phyloP scores from a whole-genome alignment of 2,113 vertebrate species.

The Probosciger aterrimus region DNA sequence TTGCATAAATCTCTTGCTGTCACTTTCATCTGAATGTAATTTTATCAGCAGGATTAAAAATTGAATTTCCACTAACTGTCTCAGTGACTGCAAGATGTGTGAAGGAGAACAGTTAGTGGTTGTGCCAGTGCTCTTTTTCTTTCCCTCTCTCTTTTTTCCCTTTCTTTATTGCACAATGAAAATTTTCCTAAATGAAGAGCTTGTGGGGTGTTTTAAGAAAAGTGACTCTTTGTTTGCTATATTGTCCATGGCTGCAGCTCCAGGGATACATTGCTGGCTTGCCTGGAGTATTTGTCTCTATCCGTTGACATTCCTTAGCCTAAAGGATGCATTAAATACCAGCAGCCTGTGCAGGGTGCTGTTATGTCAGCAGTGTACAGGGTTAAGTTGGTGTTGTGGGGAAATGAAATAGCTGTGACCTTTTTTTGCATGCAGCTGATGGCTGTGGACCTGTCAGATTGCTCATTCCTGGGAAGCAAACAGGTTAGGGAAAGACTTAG shows the following conservation, averaged over 20 bases:
- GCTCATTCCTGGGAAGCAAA: neutral
- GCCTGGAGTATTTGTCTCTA: neutral
- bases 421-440: neutral
- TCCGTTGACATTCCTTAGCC: neutral
- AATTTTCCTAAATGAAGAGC: neutral
- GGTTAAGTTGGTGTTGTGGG: neutral
- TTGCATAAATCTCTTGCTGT: neutral
- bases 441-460: neutral
- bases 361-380: neutral
- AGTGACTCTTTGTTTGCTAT: neutral
- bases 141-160: fast-evolving
- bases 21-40: neutral
- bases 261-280: neutral
- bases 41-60: neutral
- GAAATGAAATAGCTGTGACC: neutral
- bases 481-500: neutral
- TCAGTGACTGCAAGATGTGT: neutral
- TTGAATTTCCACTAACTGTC: neutral
- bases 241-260: neutral
- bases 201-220: neutral
- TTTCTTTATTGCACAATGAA: neutral
- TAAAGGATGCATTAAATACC: neutral
- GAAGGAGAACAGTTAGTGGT: neutral
- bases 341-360: neutral
- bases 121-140: neutral